Percentiles rank a stretch among this genome's conserved stretches.
Conservation (phyloP, 2,113 vertebrate genomes). For the Patagioenas fasciata region DNA sequence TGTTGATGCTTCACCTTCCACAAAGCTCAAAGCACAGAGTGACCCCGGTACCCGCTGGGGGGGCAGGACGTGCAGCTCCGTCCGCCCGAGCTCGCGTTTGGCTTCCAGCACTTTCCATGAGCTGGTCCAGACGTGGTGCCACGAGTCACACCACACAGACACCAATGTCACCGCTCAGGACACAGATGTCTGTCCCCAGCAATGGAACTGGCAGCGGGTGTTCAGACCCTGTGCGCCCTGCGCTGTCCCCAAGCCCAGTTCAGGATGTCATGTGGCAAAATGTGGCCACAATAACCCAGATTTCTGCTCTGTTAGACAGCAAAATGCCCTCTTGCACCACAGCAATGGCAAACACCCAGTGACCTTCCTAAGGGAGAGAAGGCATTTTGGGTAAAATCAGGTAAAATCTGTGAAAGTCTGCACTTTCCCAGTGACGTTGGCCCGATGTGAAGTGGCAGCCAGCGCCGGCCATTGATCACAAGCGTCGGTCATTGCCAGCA, state of each 20-base stretch:
- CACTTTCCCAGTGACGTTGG: not conserved
- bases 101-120: not conserved
- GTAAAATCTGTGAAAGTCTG: not conserved
- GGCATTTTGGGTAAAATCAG: accelerated
- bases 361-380: not conserved
- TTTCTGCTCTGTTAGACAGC: not conserved
- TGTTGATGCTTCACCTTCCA: accelerated
- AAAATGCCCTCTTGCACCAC: not conserved
- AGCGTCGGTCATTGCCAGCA: not conserved
- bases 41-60: not conserved
- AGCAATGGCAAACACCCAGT: not conserved
- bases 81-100: not conserved
- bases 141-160: no score
- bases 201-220: not conserved
- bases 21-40: not conserved
- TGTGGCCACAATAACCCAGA: not conserved
- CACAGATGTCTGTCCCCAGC: not conserved
- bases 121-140: not conserved
- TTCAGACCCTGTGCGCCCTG: not conserved
- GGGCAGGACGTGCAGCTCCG: not conserved
- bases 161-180: no score
- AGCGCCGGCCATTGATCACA: not conserved
- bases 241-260: not conserved
- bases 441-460: not conserved
- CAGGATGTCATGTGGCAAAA: not conserved